These are phyloP conservation scores for Nasua narica DNA, from an alignment of 2,797 vertebrate genomes.

Conservation along the genomic window DNA sequence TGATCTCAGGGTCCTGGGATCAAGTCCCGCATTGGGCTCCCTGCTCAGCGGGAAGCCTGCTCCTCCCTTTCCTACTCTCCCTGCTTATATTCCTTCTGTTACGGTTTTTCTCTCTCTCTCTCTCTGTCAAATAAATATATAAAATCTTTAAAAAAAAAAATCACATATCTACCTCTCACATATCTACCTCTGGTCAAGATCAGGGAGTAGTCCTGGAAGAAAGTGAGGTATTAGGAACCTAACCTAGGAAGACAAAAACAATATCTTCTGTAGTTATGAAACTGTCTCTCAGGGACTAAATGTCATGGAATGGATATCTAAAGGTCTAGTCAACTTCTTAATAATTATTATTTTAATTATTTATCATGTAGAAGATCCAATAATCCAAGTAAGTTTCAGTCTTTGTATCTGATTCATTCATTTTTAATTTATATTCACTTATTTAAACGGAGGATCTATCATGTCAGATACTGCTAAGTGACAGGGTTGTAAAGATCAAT, in stretches of 20 bases:
- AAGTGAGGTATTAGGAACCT: background rate
- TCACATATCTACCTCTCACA: background rate
- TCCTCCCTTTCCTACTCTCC: too few species aligned
- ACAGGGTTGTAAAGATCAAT: background rate
- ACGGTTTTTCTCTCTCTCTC: too few species aligned
- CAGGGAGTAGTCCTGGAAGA: background rate
- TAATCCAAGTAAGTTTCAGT: background rate
- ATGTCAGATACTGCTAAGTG: background rate
- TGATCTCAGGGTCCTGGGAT: too few species aligned
- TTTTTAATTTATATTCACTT: background rate
- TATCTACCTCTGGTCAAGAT: background rate
- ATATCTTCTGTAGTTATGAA: background rate
- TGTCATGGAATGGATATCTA: background rate
- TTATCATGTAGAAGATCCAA: background rate
- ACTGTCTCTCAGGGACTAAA: background rate
- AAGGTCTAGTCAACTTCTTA: background rate
- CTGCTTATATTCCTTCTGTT: too few species aligned
- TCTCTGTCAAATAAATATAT: too few species aligned
- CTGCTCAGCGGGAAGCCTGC: too few species aligned
- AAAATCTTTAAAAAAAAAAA: background rate
- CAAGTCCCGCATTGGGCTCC: too few species aligned
- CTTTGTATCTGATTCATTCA: background rate
- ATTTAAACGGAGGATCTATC: background rate
- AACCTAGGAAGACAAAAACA: background rate
- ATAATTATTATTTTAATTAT: constrained; percentile 11